Conservation (phyloP, 2,888 invertebrate genomes). For the Nesidiocoris tenuis region DNA sequence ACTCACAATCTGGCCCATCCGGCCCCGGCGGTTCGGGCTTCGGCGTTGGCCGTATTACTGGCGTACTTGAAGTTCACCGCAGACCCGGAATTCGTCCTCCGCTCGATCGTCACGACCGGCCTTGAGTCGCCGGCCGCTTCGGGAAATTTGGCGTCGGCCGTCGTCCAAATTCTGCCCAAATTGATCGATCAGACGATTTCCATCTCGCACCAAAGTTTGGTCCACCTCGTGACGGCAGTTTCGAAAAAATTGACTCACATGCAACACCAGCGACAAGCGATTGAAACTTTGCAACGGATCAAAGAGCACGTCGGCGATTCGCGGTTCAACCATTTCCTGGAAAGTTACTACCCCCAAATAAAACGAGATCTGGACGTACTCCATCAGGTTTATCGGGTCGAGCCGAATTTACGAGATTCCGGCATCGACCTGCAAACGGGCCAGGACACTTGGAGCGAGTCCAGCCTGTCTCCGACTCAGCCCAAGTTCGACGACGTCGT, state of each 20-base stretch:
- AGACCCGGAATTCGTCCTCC: constrained; percentile 66
- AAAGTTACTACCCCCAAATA: constrained; percentile 56
- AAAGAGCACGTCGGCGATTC: constrained; percentile 66
- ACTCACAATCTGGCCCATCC: constrained; percentile 77
- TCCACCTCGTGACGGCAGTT: constrained; percentile 55
- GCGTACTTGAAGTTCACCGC: constrained; percentile 70
- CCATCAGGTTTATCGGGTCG: constrained; percentile 61
- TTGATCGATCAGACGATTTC: constrained; percentile 49
- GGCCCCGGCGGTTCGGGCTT: constrained; percentile 77
- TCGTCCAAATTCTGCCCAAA: constrained; percentile 50
- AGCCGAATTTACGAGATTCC: constrained; percentile 51
- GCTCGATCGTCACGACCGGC: constrained; percentile 66
- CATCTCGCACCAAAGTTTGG: constrained; percentile 52
- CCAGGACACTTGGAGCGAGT: constrained; percentile 47
- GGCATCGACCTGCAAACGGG: constrained; percentile 50
- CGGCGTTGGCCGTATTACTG: constrained; percentile 72
- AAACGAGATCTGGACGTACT: constrained; percentile 62
- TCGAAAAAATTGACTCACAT: constrained; percentile 57
- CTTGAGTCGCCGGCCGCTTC: constrained; percentile 60
- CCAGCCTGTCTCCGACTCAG: constrained; percentile 38
- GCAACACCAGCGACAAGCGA: constrained; percentile 63
- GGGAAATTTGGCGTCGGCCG: constrained; percentile 55
- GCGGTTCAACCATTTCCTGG: constrained; percentile 63
- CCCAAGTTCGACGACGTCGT: constrained; percentile 53
- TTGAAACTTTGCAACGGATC: constrained; percentile 69